Conservation (phyloP, 2,113 vertebrate species). For the Echinops telfairi region DNA sequence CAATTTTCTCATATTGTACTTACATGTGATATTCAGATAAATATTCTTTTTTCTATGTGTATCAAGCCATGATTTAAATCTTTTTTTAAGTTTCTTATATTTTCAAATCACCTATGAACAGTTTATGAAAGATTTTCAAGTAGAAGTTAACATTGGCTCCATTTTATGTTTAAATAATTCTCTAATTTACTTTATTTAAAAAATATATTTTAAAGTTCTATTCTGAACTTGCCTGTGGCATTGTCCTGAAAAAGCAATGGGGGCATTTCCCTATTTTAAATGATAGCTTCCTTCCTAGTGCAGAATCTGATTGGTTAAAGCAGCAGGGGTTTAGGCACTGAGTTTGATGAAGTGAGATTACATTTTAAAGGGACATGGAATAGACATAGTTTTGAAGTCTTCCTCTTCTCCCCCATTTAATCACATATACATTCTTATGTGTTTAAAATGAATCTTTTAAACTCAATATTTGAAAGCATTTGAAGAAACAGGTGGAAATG, state of each 20-base stretch:
- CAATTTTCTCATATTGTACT: neutral
- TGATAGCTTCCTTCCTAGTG: conserved; percentile 17
- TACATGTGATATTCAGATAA: conserved; percentile 3
- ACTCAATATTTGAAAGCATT: conserved; percentile 10
- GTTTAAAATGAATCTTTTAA: conserved; percentile 12
- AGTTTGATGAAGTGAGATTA: conserved; percentile 22
- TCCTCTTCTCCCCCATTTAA: neutral
- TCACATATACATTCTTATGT: neutral
- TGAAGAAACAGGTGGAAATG: neutral
- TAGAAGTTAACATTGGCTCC: conserved; percentile 8
- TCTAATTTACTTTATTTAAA: conserved; percentile 28
- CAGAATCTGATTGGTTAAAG: conserved; percentile 40
- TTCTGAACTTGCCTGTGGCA: conserved; percentile 10
- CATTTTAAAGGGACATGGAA: neutral
- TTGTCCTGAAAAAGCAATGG: conserved; percentile 37
- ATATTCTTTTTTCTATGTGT: neutral
- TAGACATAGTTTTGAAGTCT: neutral
- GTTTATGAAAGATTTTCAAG: neutral
- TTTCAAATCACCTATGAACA: conserved; percentile 21
- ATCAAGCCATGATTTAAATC: neutral
- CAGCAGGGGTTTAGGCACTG: neutral
- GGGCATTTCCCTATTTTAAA: conserved; percentile 21
- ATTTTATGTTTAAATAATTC: neutral
- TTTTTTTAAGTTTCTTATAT: conserved; percentile 8
- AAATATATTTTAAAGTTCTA: neutral